A percentile compares a stretch with the other conserved stretches of the same genome.
phyloP scores from a whole-genome alignment of 2,113 vertebrate species.

The Ptilorrhoa leucosticta region DNA sequence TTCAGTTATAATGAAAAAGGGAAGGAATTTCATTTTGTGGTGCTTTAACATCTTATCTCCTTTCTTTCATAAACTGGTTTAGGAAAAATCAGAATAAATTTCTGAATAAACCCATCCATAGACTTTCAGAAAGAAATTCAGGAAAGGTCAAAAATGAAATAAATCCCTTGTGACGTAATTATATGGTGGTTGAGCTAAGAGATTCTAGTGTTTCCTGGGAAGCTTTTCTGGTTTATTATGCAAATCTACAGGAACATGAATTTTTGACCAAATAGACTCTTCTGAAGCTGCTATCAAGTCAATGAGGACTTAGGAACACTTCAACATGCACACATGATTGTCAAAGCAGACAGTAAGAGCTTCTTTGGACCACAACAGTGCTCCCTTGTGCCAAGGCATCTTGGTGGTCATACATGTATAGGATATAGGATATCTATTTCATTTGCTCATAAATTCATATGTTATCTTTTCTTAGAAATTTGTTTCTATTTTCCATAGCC shows the following conservation, averaged over 20 bases:
- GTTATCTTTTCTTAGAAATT: not conserved
- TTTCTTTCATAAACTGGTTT: not conserved
- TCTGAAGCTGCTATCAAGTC: not conserved
- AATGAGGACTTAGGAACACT: not conserved
- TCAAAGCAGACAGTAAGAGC: not conserved
- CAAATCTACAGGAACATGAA: not conserved
- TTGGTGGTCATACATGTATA: not conserved
- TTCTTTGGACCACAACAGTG: not conserved
- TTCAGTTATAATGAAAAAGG: not conserved
- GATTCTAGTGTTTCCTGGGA: not conserved
- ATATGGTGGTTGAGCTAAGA: not conserved
- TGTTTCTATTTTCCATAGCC: not conserved
- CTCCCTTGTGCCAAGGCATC: not conserved
- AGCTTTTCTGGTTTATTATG: not conserved
- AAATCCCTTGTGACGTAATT: not conserved
- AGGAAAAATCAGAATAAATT: not conserved
- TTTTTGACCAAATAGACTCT: not conserved
- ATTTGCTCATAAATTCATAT: not conserved
- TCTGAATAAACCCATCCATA: not conserved
- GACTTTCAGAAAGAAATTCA: not conserved
- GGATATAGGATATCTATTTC: not conserved
- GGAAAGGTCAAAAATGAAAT: not conserved
- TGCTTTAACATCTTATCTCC: not conserved
- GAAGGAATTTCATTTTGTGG: not conserved
- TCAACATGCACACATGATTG: not conserved